Evolutionary conservation across 1,140 invertebrate genomes (phyloP), one percentile per base, ranked within the genome.

Genomic region (Lucilia cuprina): DNA sequence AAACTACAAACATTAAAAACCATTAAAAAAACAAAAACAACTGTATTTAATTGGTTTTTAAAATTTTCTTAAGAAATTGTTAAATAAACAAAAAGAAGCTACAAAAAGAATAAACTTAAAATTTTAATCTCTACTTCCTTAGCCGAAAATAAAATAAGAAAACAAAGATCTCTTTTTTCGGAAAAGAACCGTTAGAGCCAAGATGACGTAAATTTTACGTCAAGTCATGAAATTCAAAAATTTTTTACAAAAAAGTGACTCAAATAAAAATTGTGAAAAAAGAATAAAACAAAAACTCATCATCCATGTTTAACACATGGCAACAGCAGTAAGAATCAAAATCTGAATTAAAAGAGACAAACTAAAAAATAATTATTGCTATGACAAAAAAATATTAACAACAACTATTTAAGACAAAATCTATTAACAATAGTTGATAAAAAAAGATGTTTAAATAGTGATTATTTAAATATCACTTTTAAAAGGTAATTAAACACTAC

Each of bases 201-300:
- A 60, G 30, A 78, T 78, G 75, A 78, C 75, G 75, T 78, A 78
- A 78, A 78, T 78, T 78, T 78, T 78, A 41, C 34, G 75, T 78
- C 75, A 78, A 78, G 34, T 78, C 75, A 78, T 78, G 75, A 78
- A 47, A 78, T 78, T 78, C 34, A 30, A 30, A 75, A 75, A 34
- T 34, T 2, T 3, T 34, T 34, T 30, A n/a, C n/a, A 30, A 30
- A 30, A 14, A 77, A 41, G 41, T 41, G 41, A 41, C 10, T 41
- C 41, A 41, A 41, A 41, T 41, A 41, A 41, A 41, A 41, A 77
- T 21, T 34, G 13, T 13, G 14, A 78, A 17, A 78, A 30, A 78
- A 25, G 8, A 75, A 75, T 10, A 75, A 30, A 78, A 25, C 13
- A 78, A 78, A 19, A 78, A 78, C 35, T 60, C 13, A 60, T 60